Conservation (phyloP, 2,113 vertebrate species). For the Callocephalon fimbriatum region DNA sequence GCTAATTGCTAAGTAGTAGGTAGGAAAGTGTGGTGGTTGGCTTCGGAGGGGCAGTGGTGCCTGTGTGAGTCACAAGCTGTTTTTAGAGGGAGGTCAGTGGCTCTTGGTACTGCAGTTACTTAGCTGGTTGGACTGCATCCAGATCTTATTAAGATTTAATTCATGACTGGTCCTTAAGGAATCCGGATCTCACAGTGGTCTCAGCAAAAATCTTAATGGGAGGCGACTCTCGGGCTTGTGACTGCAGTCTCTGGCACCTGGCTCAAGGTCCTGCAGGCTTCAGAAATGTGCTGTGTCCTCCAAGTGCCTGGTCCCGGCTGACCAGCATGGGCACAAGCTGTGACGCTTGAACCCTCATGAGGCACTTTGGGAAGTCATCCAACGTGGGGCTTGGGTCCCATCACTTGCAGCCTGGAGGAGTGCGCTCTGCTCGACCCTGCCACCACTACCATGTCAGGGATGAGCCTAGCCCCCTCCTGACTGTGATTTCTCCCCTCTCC, state of each 20-base stretch:
- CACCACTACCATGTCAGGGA: fast-evolving
- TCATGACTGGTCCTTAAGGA: background rate
- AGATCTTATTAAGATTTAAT: slow-evolving; percentile 54
- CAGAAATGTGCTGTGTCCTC: fast-evolving
- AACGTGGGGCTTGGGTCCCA: fast-evolving
- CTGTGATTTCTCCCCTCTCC: background rate
- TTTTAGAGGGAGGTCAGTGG: slow-evolving; percentile 10
- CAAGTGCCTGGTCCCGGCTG: background rate
- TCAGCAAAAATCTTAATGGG: slow-evolving; percentile 23
- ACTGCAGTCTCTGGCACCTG: background rate
- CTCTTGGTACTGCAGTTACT: slow-evolving; percentile 22
- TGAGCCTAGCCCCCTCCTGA: background rate
- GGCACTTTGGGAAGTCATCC: background rate
- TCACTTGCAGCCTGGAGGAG: background rate
- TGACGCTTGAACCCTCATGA: fast-evolving
- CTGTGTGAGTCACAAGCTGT: background rate
- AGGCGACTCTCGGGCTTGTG: background rate
- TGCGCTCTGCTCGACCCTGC: fast-evolving
- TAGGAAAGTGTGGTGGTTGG: background rate
- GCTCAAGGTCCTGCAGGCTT: background rate
- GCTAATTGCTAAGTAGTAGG: background rate
- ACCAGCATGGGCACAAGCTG: fast-evolving
- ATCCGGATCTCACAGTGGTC: background rate
- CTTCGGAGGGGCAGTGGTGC: background rate
- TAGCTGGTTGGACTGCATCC: slow-evolving; percentile 21